Conservation (phyloP, 2,888 invertebrate genomes). For the Belgica antarctica region DNA sequence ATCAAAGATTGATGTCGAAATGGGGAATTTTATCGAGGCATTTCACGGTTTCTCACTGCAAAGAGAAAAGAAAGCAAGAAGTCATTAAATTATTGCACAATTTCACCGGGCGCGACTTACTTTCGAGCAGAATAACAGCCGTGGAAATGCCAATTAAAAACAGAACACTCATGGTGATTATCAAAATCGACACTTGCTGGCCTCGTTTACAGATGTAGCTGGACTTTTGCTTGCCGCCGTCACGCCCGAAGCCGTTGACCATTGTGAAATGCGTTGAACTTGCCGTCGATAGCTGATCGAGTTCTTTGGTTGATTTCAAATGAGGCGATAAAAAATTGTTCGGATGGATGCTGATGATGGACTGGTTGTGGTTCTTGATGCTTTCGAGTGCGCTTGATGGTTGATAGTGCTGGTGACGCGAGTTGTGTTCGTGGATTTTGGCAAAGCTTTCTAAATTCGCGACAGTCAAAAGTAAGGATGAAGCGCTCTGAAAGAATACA, state of each 20-base stretch:
- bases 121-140: conserved; percentile 31
- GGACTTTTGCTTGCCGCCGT: conserved; percentile 61
- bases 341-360: conserved; percentile 27
- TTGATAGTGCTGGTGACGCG: conserved; percentile 1
- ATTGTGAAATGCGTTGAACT: conserved; percentile 87
- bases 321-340: conserved; percentile 41
- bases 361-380: neutral
- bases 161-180: conserved; percentile 34
- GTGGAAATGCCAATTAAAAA: conserved; percentile 27
- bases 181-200: conserved; percentile 17
- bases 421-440: conserved; percentile 56
- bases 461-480: conserved; percentile 74
- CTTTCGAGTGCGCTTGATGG: neutral
- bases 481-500: conserved; percentile 67
- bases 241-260: conserved; percentile 71
- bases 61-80: neutral
- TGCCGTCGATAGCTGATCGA: conserved; percentile 72
- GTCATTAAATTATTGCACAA: neutral
- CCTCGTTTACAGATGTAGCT: conserved; percentile 34
- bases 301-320: conserved; percentile 55
- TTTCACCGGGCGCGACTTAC: neutral
- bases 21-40: conserved; percentile 30
- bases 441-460: conserved; percentile 65
- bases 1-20: conserved; percentile 8
- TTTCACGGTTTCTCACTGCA: conserved; percentile 36